These are phyloP conservation scores for Geodia barretti DNA, from an alignment of 37 sponge, comb jelly and placozoan species.

Conservation along the genomic window DNA sequence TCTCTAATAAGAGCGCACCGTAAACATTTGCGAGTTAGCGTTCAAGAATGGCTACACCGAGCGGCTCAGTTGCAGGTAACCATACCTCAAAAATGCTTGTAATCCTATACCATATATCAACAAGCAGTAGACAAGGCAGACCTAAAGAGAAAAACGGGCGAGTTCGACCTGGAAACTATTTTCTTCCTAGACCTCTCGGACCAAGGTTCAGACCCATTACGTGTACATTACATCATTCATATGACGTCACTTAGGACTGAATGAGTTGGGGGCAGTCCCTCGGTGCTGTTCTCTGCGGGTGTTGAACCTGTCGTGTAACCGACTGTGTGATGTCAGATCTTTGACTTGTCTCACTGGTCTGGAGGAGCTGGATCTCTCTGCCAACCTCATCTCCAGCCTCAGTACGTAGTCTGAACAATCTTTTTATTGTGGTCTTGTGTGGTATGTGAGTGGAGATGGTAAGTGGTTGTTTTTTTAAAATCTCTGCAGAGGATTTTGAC, in stretches of 20 bases:
- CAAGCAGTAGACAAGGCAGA: slow-evolving; percentile 8
- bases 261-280: slow-evolving; percentile 7
- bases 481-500: slow-evolving; percentile 18
- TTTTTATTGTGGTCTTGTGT: background rate
- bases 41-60: background rate
- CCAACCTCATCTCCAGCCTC: slow-evolving; percentile 23
- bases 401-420: background rate
- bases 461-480: no score
- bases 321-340: slow-evolving; percentile 9
- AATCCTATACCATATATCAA: no score
- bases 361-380: slow-evolving; percentile 33
- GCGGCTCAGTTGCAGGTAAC: no score
- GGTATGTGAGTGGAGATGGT: no score
- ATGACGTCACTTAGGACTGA: slow-evolving; percentile 8
- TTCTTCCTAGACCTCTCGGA: slow-evolving; percentile 28
- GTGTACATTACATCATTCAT: background rate
- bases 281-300: slow-evolving; percentile 9
- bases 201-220: slow-evolving; percentile 13
- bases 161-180: slow-evolving; percentile 33
- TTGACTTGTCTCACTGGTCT: slow-evolving; percentile 18
- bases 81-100: background rate
- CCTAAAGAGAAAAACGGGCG: slow-evolving; percentile 19
- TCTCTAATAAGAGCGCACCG: background rate
- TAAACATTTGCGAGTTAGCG: no score
- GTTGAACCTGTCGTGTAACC: slow-evolving; percentile 37